Evolutionary conservation across 2,888 invertebrate genomes (phyloP), one percentile per base, ranked within the genome.

Genomic region (Cheiracanthium punctorium): DNA sequence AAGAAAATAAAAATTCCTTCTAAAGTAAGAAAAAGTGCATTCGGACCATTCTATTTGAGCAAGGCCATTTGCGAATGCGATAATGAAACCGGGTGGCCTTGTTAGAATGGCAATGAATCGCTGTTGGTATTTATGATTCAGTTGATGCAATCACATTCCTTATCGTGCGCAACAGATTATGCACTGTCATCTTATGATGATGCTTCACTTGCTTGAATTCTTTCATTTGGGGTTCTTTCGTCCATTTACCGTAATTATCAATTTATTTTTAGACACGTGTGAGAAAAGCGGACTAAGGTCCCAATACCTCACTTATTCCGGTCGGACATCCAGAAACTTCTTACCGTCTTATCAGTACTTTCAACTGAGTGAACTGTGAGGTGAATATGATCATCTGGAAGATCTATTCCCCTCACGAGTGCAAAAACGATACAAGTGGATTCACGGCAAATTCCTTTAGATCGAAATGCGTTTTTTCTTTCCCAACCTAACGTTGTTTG

Each of bases 61-160:
- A 75, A 70, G 70, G 74, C 43, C 67, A 37, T n/a, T 20, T 70
- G 17, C 10, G 37, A 58, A 52, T 37, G 70, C 37, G 82, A 75
- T 82, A 75, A 32, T 82, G 29, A 52, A 82, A 75, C 69, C 58
- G 82, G 82, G 82, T 82, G 82, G 75, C 82, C 82, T 82, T 82
- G 75, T 82, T 82, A 24, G 24, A 10, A 12, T 30, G 41, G 82
- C 67, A 52, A 75, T 69, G 81, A 67, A 75, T 74, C 75, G 70
- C 48, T 41, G 58, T 52, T 75, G 82, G 82, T 82, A 82, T 82
- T 82, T 82, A 82, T 82, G 82, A 32, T 41, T 52, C 37, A 75
- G 82, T 82, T 82, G 74, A 74, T 75, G 74, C 70, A 75, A 69
- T 82, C 70, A 58, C 20, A 7, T n/a, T 29, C 33, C 30, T 67